Evolutionary conservation across 1,140 invertebrate genomes (phyloP).

Genomic region (Mesaphorura yosii): DNA sequence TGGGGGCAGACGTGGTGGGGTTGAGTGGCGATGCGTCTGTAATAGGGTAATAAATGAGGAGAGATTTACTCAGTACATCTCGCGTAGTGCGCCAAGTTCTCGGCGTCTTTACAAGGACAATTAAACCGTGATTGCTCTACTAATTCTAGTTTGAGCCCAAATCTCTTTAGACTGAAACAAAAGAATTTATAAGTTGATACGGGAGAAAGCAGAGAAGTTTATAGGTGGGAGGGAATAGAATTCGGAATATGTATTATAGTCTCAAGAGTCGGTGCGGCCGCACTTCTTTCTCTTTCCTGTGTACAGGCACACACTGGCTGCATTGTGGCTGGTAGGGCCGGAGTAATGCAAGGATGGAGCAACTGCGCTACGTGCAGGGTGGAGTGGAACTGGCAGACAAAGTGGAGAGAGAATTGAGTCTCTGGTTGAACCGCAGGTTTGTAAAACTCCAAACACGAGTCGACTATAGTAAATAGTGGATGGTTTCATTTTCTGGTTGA

Average conservation of each 20-base stretch:
- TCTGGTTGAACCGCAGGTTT: too few species aligned
- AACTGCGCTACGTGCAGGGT: too few species aligned
- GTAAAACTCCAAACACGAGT: too few species aligned
- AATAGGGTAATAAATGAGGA: background rate
- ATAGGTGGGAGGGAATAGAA: background rate
- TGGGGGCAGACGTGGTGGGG: background rate
- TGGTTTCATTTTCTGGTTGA: constrained; percentile 31
- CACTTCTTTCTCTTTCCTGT: background rate
- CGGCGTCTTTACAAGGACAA: constrained; percentile 30
- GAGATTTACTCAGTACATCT: constrained; percentile 16
- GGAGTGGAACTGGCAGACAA: too few species aligned
- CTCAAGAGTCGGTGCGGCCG: background rate
- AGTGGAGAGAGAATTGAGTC: too few species aligned
- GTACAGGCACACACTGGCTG: too few species aligned
- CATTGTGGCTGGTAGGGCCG: too few species aligned
- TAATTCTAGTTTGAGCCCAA: constrained; percentile 30
- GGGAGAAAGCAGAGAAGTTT: background rate
- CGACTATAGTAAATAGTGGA: constrained; percentile 8
- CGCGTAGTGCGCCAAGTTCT: constrained; percentile 13
- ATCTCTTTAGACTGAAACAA: constrained; percentile 21
- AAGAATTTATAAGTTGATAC: constrained; percentile 8
- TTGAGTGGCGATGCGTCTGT: constrained; percentile 5
- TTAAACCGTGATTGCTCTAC: constrained; percentile 32
- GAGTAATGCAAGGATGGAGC: too few species aligned
- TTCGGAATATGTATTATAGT: background rate